phyloP scores from a whole-genome alignment of 2,888 invertebrate species.

The Ferrisia virgata region DNA sequence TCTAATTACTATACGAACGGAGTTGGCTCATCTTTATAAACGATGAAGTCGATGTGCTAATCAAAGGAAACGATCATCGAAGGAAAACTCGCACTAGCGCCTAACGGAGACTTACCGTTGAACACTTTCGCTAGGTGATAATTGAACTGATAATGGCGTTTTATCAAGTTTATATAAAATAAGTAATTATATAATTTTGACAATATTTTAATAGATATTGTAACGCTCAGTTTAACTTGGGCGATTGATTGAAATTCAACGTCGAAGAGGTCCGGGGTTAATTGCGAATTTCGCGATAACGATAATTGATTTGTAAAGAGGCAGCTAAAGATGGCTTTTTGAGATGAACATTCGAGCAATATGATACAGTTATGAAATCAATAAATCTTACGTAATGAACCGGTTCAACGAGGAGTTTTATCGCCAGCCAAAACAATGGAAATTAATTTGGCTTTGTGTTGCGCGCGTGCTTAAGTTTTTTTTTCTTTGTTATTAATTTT shows the following conservation, averaged over 20 bases:
- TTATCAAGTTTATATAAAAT: not conserved
- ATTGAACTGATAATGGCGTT: not conserved
- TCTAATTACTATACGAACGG: not conserved
- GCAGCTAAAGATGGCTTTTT: not conserved
- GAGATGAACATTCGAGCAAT: not conserved
- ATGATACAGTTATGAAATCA: conserved; percentile 5
- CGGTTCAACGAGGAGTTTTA: not conserved
- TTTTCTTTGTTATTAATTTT: not conserved
- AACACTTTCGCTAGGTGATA: not conserved
- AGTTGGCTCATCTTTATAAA: not conserved
- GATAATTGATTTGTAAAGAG: not conserved
- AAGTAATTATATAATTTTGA: not conserved
- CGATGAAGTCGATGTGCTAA: not conserved
- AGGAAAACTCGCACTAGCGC: not conserved
- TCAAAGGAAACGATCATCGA: not conserved
- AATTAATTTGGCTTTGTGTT: not conserved
- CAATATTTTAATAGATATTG: not conserved
- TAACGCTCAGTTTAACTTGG: not conserved
- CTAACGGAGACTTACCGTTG: not conserved
- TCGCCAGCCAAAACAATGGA: not conserved
- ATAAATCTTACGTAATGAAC: not conserved
- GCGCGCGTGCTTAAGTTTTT: not conserved
- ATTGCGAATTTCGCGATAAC: not conserved
- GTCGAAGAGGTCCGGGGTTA: not conserved
- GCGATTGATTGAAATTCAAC: not conserved